Conservation (phyloP, 2,888 invertebrate species). For the Diarsia mendica region DNA sequence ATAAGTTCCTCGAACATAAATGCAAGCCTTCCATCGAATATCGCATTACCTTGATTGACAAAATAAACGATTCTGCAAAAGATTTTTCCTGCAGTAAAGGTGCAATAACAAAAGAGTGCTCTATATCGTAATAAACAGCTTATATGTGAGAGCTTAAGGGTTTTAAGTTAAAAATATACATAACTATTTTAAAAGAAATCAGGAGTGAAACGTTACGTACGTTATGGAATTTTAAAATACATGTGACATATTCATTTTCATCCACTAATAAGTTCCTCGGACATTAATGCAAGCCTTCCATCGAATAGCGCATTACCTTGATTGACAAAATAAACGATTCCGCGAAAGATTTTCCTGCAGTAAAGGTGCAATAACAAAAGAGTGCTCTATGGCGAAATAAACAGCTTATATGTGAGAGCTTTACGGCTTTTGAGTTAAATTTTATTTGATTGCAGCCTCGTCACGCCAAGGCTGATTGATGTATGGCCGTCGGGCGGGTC, state of each 20-base stretch:
- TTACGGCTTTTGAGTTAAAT: constrained; percentile 85
- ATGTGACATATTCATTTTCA: neutral
- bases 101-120: constrained; percentile 43
- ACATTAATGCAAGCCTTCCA: neutral
- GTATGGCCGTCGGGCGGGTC: constrained; percentile 79
- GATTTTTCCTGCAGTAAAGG: neutral
- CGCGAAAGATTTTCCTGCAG: neutral
- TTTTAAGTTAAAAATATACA: constrained; percentile 81
- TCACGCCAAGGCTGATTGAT: constrained; percentile 86
- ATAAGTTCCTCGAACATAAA: neutral
- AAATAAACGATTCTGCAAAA: neutral
- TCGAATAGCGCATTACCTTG: neutral
- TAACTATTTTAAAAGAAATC: no score
- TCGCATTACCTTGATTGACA: neutral
- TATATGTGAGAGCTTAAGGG: constrained; percentile 70
- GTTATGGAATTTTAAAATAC: neutral
- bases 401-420: constrained; percentile 69
- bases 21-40: neutral
- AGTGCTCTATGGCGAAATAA: constrained; percentile 59
- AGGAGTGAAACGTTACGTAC: no score
- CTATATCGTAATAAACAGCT: constrained; percentile 66
- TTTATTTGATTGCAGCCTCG: constrained; percentile 88
- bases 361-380: constrained; percentile 40
- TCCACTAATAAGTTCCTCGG: neutral
- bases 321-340: no score